Conservation (phyloP, 2,113 vertebrate species). For the Scomber japonicus region DNA sequence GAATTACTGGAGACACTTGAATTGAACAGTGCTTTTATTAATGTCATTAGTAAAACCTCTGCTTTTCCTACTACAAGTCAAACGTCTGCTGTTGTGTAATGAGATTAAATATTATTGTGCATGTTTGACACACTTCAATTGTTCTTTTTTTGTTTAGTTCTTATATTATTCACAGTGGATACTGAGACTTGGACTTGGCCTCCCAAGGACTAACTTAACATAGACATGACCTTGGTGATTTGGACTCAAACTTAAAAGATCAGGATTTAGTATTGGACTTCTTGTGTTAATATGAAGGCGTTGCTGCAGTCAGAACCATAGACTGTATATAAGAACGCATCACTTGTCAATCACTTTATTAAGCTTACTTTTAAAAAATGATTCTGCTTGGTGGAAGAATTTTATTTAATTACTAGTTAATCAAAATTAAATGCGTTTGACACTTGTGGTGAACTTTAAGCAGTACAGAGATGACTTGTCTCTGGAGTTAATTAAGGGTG, state of each 20-base stretch:
- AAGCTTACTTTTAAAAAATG: constrained; percentile 7
- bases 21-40: too few species aligned
- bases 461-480: constrained; percentile 23
- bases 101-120: too few species aligned
- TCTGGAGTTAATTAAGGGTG: constrained; percentile 35
- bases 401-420: constrained; percentile 42
- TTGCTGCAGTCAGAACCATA: background rate
- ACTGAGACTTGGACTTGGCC: background rate
- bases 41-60: background rate
- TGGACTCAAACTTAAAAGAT: background rate
- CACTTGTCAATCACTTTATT: constrained; percentile 24
- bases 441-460: constrained; percentile 26
- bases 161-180: background rate
- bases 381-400: background rate
- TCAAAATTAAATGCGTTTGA: constrained; percentile 48
- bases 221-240: background rate
- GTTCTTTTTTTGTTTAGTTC: too few species aligned
- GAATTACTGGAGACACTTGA: too few species aligned
- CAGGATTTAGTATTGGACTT: too few species aligned
- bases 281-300: constrained; percentile 36
- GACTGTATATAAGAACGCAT: too few species aligned
- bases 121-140: too few species aligned
- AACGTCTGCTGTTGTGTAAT: background rate
- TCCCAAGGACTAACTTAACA: background rate
- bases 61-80: constrained; percentile 4